Evolutionary conservation across 2,797 vertebrate genomes (phyloP).

Genomic region (Phylloscopus collybita): DNA sequence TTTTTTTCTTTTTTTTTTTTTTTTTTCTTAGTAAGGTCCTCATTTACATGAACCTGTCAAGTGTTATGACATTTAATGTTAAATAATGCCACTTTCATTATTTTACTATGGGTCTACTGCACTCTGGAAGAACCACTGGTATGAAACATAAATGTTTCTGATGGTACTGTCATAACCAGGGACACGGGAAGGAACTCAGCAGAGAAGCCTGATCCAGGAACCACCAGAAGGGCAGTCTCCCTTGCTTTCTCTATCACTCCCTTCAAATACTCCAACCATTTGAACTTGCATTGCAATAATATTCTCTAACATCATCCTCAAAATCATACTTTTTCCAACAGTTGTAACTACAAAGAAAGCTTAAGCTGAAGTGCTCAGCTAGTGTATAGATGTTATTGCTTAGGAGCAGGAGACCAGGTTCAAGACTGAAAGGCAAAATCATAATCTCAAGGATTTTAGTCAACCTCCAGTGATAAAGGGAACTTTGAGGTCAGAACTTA

Average conservation of each 20-base stretch:
- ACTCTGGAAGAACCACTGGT: background rate
- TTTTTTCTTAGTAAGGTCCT: conserved; percentile 22
- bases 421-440: background rate
- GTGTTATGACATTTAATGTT: conserved; percentile 64
- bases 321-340: background rate
- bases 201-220: background rate
- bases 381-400: background rate
- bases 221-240: background rate
- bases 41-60: conserved; percentile 74
- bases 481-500: background rate
- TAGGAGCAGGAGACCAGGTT: background rate
- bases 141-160: conserved; percentile 51
- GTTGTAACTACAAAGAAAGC: background rate
- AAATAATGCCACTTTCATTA: conserved; percentile 69
- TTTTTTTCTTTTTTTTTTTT: background rate
- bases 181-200: background rate
- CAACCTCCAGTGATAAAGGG: background rate
- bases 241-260: background rate
- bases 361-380: background rate
- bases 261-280: background rate
- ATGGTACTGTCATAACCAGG: conserved; percentile 25
- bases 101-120: conserved; percentile 30
- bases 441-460: background rate
- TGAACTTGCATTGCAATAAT: background rate
- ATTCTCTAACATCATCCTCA: background rate